Conservation (phyloP, 2,888 invertebrate genomes). For the Nephrotoma guestfalica region DNA sequence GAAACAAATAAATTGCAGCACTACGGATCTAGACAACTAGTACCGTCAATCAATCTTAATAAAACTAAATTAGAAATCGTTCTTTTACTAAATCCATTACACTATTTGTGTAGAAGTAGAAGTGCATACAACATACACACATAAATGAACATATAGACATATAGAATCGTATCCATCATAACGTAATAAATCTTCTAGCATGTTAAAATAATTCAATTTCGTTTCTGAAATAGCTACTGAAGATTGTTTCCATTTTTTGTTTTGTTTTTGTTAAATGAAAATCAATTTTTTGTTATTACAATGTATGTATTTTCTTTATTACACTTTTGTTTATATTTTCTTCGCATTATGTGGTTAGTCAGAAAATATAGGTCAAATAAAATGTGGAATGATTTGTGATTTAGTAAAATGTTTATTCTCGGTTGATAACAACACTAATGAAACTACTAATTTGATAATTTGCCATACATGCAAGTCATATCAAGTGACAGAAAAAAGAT, state of each 20-base stretch:
- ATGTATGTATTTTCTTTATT: background rate
- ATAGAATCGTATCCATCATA: background rate
- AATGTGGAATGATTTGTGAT: background rate
- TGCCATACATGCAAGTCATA: too few species aligned
- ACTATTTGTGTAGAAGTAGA: background rate
- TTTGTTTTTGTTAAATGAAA: background rate
- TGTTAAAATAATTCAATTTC: background rate
- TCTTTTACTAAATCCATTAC: background rate
- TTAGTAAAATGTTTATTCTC: too few species aligned
- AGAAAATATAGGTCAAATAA: background rate
- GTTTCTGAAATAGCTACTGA: background rate
- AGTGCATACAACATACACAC: too few species aligned
- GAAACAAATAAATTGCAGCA: too few species aligned
- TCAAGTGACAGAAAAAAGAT: too few species aligned
- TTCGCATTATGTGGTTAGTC: background rate
- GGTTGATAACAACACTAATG: too few species aligned
- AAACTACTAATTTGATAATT: too few species aligned
- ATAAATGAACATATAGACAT: background rate
- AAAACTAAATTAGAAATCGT: background rate
- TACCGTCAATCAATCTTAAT: background rate
- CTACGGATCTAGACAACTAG: background rate
- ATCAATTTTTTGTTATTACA: background rate
- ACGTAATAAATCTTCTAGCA: background rate
- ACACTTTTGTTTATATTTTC: background rate
- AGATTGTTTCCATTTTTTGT: background rate